A percentile compares a stretch with the other conserved stretches of the same genome.
Conservation (phyloP, 2,888 invertebrate species). For the Phengaris alcon region DNA sequence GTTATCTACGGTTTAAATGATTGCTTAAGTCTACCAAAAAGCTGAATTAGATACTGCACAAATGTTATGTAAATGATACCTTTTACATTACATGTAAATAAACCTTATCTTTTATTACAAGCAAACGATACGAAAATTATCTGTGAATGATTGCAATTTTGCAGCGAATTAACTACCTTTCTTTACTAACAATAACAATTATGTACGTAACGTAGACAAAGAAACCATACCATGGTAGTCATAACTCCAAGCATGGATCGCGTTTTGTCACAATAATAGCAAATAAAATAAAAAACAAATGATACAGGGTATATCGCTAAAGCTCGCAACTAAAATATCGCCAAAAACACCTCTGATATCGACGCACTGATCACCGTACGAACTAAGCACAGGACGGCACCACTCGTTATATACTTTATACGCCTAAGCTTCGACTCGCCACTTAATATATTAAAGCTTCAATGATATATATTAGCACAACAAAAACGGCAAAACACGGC, state of each 20-base stretch:
- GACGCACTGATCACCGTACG: constrained; percentile 69
- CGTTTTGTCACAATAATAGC: constrained; percentile 69
- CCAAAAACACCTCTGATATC: constrained; percentile 64
- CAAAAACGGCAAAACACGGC: constrained; percentile 62
- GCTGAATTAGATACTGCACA: constrained; percentile 10
- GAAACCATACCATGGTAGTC: constrained; percentile 80
- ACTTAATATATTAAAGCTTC: constrained; percentile 53
- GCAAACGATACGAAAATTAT: constrained; percentile 37
- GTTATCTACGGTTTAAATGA: constrained; percentile 36
- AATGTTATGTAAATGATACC: constrained; percentile 5
- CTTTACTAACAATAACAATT: constrained; percentile 59
- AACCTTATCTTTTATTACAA: constrained; percentile 28
- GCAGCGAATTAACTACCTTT: constrained; percentile 56
- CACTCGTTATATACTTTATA: constrained; percentile 51
- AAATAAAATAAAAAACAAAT: constrained; percentile 59
- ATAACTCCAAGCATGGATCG: constrained; percentile 80
- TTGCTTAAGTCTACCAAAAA: constrained; percentile 38
- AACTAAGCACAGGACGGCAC: constrained; percentile 75
- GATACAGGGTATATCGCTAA: constrained; percentile 55
- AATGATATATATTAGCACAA: constrained; percentile 56
- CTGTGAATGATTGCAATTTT: constrained; percentile 40
- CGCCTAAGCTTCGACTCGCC: constrained; percentile 49
- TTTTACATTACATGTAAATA: background rate
- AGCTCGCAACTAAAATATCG: constrained; percentile 68
- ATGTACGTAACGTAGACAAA: constrained; percentile 72